Evolutionary conservation across 1,140 invertebrate species (phyloP).

Genomic region (Helicoverpa zea): DNA sequence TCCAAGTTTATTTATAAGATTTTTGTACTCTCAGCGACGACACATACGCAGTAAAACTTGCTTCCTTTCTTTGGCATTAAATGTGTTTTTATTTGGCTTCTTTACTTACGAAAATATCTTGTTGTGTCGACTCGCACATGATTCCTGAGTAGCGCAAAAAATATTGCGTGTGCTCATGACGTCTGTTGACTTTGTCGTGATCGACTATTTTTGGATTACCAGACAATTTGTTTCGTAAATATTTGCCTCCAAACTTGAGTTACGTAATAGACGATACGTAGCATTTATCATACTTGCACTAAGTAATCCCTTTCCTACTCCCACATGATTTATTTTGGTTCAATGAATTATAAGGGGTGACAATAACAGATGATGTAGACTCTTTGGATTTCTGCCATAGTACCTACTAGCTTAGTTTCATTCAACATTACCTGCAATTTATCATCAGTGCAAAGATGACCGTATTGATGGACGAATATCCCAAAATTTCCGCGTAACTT

Average conservation of each 20-base stretch:
- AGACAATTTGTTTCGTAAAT: slow-evolving; percentile 17
- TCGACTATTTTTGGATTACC: slow-evolving; percentile 24
- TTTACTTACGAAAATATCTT: slow-evolving; percentile 5
- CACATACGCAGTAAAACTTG: neutral
- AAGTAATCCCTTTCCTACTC: neutral
- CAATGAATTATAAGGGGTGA: slow-evolving; percentile 23
- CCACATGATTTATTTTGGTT: slow-evolving; percentile 18
- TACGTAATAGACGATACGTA: slow-evolving; percentile 12
- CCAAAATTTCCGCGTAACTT: slow-evolving; percentile 31
- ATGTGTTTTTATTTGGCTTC: neutral
- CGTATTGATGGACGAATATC: slow-evolving; percentile 5
- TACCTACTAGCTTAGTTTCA: slow-evolving; percentile 31
- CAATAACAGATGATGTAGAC: slow-evolving; percentile 28
- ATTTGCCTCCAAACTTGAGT: neutral
- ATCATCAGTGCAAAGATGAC: slow-evolving; percentile 1
- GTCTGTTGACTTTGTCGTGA: slow-evolving; percentile 16
- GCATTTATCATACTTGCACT: neutral
- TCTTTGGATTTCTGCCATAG: slow-evolving; percentile 16
- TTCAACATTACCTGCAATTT: slow-evolving; percentile 32
- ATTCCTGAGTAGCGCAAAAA: slow-evolving; percentile 7
- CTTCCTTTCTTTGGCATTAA: slow-evolving; percentile 24
- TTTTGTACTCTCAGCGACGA: neutral
- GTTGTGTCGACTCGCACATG: slow-evolving; percentile 12
- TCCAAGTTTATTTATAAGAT: slow-evolving; percentile 4
- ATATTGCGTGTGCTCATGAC: slow-evolving; percentile 17